Percentiles rank a stretch among this genome's conserved stretches.
Conservation (phyloP, 1,140 invertebrate genomes). For the Ceratitis capitata region DNA sequence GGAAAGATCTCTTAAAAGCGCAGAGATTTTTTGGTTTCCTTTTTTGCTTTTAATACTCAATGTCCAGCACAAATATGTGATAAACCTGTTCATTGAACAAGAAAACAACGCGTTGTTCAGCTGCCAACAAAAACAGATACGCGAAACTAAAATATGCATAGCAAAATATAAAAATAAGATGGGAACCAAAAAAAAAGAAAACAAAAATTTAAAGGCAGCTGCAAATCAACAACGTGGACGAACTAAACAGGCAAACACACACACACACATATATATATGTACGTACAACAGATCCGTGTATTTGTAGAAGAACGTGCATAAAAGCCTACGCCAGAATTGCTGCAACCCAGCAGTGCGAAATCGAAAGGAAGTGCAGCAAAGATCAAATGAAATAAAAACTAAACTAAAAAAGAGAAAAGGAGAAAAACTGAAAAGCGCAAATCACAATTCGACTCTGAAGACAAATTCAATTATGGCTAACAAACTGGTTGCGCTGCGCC, state of each 20-base stretch:
- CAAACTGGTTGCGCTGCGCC: neutral
- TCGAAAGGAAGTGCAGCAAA: neutral
- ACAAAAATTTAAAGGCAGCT: neutral
- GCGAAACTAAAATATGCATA: neutral
- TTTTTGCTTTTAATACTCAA: neutral
- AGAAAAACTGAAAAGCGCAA: neutral
- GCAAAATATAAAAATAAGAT: neutral
- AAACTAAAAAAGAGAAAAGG: neutral
- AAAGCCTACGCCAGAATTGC: neutral
- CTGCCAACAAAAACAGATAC: neutral
- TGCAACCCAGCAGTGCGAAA: neutral
- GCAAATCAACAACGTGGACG: neutral
- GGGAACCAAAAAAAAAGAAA: neutral
- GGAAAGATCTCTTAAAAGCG: neutral
- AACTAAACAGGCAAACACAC: neutral
- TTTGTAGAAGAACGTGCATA: neutral
- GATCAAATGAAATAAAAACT: too few relatives aligned
- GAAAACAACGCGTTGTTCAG: neutral
- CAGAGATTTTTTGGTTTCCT: neutral
- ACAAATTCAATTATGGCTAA: conserved; percentile 31
- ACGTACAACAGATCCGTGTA: too few relatives aligned
- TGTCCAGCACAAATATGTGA: neutral
- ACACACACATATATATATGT: neutral
- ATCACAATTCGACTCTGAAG: conserved; percentile 8
- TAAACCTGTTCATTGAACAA: conserved; percentile 18